A percentile compares a stretch with the other conserved stretches of the same genome.
phyloP scores from a whole-genome alignment of 2,113 vertebrate genomes.

The Pithys albifrons region DNA sequence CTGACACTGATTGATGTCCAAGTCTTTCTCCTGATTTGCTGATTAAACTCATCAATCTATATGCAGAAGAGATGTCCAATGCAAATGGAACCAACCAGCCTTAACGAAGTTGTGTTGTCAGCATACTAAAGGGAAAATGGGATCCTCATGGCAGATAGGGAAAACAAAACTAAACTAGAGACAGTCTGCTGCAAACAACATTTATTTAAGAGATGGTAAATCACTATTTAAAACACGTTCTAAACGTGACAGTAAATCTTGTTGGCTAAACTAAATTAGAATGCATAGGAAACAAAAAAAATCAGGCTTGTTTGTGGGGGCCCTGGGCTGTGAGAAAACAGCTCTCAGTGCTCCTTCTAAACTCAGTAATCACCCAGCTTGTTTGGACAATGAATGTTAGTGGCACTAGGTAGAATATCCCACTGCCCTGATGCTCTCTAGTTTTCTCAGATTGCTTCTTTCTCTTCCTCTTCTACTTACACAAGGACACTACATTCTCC shows the following conservation, averaged over 20 bases:
- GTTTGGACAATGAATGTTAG: background rate
- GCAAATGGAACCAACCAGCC: constrained; percentile 96
- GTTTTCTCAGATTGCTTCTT: background rate
- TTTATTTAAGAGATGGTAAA: constrained; percentile 47
- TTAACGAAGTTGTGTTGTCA: constrained; percentile 88
- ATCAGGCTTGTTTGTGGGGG: background rate
- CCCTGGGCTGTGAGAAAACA: background rate
- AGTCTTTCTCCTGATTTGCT: constrained; percentile 93
- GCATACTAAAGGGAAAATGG: constrained; percentile 79
- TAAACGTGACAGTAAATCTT: constrained; percentile 18
- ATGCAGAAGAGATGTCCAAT: constrained; percentile 89
- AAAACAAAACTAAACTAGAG: constrained; percentile 31
- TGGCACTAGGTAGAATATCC: background rate
- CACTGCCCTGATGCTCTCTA: background rate
- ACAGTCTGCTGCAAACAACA: background rate
- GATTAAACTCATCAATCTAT: constrained; percentile 99
- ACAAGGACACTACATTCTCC: background rate
- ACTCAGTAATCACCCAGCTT: background rate
- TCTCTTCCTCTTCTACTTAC: background rate
- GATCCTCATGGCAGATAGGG: background rate
- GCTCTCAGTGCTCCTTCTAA: background rate
- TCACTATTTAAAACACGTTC: constrained; percentile 40
- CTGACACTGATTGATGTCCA: constrained; percentile 93
- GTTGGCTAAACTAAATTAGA: background rate
- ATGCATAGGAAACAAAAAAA: background rate